A percentile compares a stretch with the other conserved stretches of the same genome.
Evolutionary conservation across 1,140 invertebrate species (phyloP).

Genomic region (Aphis gossypii): DNA sequence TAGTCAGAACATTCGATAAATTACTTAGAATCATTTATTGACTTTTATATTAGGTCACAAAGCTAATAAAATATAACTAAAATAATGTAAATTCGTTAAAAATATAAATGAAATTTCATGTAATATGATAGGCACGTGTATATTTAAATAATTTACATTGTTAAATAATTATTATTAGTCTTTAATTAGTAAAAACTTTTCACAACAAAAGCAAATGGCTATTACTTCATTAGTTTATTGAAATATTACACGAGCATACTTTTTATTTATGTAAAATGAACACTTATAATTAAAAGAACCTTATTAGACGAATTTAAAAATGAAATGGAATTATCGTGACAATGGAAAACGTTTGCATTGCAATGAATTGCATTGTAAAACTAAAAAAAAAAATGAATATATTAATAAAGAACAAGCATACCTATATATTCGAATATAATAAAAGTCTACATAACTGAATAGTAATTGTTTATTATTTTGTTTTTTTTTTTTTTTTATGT

Average conservation of each 20-base stretch:
- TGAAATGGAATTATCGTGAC: not conserved
- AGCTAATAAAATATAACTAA: no score
- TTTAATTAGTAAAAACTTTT: not conserved
- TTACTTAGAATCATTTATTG: not conserved
- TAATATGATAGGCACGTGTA: not conserved
- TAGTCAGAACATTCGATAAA: not conserved
- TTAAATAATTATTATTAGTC: constrained; percentile 2
- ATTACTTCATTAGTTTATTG: not conserved
- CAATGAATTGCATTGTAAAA: not conserved
- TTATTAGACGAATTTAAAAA: not conserved
- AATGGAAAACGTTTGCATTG: not conserved
- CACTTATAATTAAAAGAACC: not conserved
- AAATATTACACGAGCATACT: not conserved
- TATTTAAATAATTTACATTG: not conserved
- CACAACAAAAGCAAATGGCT: not conserved
- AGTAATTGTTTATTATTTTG: not conserved
- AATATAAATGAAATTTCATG: not conserved
- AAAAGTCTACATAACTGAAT: not conserved
- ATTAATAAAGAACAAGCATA: not conserved
- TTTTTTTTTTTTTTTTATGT: not conserved
- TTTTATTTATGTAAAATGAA: not conserved
- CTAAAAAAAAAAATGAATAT: not conserved
- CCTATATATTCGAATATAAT: not conserved
- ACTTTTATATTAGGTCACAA: not conserved
- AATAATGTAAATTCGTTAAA: not conserved